Percentiles rank a stretch among this genome's conserved stretches.
These are phyloP conservation scores for Allacma fusca DNA, from an alignment of 2,888 invertebrate genomes.

Conservation along the genomic window DNA sequence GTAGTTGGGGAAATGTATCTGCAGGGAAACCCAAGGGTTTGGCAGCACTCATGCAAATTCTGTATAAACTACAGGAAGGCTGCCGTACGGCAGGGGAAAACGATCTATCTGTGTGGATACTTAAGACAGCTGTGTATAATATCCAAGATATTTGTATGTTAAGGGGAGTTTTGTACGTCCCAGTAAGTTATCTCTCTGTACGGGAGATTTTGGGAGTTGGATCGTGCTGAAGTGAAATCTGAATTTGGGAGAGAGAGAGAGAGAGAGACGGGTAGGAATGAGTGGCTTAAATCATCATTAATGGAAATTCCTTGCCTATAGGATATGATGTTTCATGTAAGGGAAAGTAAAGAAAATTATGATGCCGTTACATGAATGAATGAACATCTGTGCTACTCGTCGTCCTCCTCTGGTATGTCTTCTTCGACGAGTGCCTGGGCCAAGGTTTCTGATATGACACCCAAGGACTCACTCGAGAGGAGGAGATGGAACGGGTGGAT, in stretches of 20 bases:
- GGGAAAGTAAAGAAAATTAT: constrained; percentile 29
- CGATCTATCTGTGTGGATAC: too few relatives aligned
- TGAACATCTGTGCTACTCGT: not conserved
- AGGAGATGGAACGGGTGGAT: not conserved
- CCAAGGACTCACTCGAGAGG: not conserved
- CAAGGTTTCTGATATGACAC: not conserved
- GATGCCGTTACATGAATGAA: not conserved
- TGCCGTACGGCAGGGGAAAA: too few relatives aligned
- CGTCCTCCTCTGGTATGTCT: not conserved
- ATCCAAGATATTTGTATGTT: too few relatives aligned
- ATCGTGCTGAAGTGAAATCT: not conserved
- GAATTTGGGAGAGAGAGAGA: not conserved
- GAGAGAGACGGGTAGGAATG: constrained; percentile 46
- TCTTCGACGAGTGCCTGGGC: not conserved
- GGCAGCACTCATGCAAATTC: not conserved
- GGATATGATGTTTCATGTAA: constrained; percentile 40
- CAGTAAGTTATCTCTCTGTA: too few relatives aligned
- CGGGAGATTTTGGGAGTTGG: too few relatives aligned
- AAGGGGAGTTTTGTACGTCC: too few relatives aligned
- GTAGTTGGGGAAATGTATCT: not conserved
- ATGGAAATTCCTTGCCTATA: constrained; percentile 53
- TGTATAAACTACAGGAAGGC: too few relatives aligned
- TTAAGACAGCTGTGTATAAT: too few relatives aligned
- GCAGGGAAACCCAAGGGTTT: not conserved
- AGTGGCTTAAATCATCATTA: constrained; percentile 61